Evolutionary conservation across 2,888 invertebrate genomes (phyloP), one percentile per base, ranked within the genome.

Genomic region (Meghimatium bilineatum): DNA sequence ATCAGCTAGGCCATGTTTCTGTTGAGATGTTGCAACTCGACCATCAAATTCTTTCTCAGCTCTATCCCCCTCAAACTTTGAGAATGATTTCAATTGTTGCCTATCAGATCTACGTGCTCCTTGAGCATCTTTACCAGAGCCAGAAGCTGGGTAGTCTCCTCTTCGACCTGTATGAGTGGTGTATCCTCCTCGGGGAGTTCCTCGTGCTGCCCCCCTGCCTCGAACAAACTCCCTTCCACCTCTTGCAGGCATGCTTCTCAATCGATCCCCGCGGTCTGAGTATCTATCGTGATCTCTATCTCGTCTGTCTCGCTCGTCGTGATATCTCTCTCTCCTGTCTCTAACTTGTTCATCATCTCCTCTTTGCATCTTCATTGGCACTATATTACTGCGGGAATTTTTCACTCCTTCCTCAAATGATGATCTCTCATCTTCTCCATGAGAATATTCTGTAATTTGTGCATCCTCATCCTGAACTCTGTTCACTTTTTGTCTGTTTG

Each of bases 141-240:
- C 66, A 8, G 75, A 56, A 38, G 77, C 77, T 14, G 81, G 82
- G 60, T 86, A 86, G 60, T 87, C 87, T 63, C 86, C 84, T 26
- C 87, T 83, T 29, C 89, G 82, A 23, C 87, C 86, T 49, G 86
- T 79, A 34, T 81, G 80, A 74, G 84, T 14, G 20, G 36, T 63
- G 56, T 63, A 75, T 52, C 80, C 74, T 29, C 86, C 76, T 84
- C 88, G 83, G 10, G 88, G 87, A 84, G 23, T 85, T 26, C 87
- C 87, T 66, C 90, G 88, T n/a, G 89, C 84, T 20, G 91, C 87
- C 26, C 93, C 91, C 52, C 93, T 88, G 36, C 93, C 93, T 52
- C 93, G 86, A 32, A 92, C 91, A 88, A 91, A 92, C 83, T 92
- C 92, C 29, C 91, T 86, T 32, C 90, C 89, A 77, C 89, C 88